Evolutionary conservation across 2,113 vertebrate species (phyloP), one percentile per base, ranked within the genome.

Genomic region (Nannospalax galili): DNA sequence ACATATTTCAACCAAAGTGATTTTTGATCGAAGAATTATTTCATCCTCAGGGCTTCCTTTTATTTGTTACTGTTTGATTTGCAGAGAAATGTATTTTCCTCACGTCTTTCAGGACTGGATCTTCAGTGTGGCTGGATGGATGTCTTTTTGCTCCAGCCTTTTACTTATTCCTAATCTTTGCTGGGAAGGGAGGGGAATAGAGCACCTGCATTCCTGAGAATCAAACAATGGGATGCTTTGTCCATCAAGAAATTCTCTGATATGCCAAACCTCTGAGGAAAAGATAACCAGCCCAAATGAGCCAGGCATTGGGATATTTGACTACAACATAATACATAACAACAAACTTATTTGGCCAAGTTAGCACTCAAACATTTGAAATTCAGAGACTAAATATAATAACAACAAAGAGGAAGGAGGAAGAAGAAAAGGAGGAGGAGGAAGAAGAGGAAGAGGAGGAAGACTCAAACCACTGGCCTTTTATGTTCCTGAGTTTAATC

Each of bases 1-100:
- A 70, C 45, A 78, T 93, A 82, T 79, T 97, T 98, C 90, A 95
- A 91, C 86, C 95, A 91, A 96, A 96, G 91, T 82, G 81, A 92
- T 97, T 97, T 95, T 95, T 97, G 74, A 96, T 93, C 74, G 78
- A 97, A 93, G 91, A 96, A 93, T 93, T 0, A 82, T 94, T 96
- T n/a, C 78, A 56, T 98, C 90, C 58, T 92, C 78, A 92, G 96
- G 74, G 74, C 84, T 98, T 14, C 52, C 22, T 69, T 97, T 90
- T 90, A 70, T 85, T 97, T 91, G 70, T 84, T 96, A 32, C 89
- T 86, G 95, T 86, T 86, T 86, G 45, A 81, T 88, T 96, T 93
- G 5, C 65, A 52, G 45, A 42, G 86, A 85, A 96, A 89, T 74
- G 64, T 94, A 88, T 90, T 94, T 95, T 91, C 42, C 77, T 92